Evolutionary conservation across 2,797 vertebrate genomes (phyloP).

Genomic region (Telmatherina bonti): DNA sequence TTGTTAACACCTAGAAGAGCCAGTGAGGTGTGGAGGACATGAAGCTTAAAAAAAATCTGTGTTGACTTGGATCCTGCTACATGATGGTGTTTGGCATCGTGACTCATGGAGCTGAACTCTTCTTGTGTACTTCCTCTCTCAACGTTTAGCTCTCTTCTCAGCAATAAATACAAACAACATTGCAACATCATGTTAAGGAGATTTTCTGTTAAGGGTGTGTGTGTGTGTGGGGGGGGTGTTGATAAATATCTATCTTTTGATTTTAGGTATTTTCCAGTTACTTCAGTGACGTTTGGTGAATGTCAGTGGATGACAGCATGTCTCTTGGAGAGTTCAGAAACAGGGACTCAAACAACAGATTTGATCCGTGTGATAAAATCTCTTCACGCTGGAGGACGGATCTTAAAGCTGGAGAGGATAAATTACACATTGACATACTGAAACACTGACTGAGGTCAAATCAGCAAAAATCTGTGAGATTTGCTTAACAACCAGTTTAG

Average conservation of each 20-base stretch:
- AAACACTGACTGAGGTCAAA: too few relatives aligned
- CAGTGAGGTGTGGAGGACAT: constrained; percentile 26
- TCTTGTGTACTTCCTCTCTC: not conserved
- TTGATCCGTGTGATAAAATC: too few relatives aligned
- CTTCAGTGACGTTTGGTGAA: not conserved
- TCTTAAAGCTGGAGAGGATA: too few relatives aligned
- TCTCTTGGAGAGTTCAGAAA: not conserved
- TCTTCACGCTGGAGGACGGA: too few relatives aligned
- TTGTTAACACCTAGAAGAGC: constrained; percentile 35
- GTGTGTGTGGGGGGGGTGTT: too few relatives aligned
- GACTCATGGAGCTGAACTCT: not conserved
- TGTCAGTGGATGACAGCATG: not conserved
- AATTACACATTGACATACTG: too few relatives aligned
- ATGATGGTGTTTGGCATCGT: not conserved
- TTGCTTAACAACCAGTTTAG: too few relatives aligned
- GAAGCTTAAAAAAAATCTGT: constrained; percentile 4
- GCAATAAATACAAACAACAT: too few relatives aligned
- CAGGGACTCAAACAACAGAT: not conserved
- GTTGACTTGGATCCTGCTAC: constrained; percentile 1
- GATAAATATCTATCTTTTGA: too few relatives aligned
- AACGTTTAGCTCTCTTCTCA: not conserved
- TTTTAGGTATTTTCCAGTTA: too few relatives aligned
- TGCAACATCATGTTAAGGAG: not conserved
- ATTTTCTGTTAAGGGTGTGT: too few relatives aligned
- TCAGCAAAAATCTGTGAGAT: too few relatives aligned